phyloP scores from a whole-genome alignment of 1,140 invertebrate species.

The Capitella teleta region DNA sequence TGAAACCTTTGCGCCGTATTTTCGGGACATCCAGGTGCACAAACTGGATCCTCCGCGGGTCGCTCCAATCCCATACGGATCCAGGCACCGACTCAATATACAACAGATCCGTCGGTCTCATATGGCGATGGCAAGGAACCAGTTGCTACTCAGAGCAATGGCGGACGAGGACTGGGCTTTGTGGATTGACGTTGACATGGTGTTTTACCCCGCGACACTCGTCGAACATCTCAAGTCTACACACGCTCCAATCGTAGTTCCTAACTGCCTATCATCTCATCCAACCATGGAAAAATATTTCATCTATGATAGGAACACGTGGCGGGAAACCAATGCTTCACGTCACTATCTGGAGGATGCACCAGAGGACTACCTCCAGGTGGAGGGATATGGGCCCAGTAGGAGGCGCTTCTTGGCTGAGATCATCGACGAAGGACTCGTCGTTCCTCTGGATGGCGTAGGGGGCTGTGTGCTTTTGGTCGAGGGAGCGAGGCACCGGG shows the following conservation, averaged over 20 bases:
- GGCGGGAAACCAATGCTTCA: slow-evolving; percentile 29
- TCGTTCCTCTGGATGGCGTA: slow-evolving; percentile 32
- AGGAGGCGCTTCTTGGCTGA: slow-evolving; percentile 25
- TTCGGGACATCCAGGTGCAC: not conserved
- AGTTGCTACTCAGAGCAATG: slow-evolving; percentile 18
- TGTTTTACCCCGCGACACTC: slow-evolving; percentile 20
- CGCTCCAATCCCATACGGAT: slow-evolving; percentile 10
- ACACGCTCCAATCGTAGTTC: slow-evolving; percentile 22
- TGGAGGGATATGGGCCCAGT: slow-evolving; percentile 30
- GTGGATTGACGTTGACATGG: slow-evolving; percentile 33
- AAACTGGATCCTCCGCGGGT: not conserved
- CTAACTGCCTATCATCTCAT: slow-evolving; percentile 20
- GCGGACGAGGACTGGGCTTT: slow-evolving; percentile 23
- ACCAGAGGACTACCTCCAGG: slow-evolving; percentile 16
- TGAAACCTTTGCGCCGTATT: not conserved
- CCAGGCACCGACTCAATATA: slow-evolving; percentile 16
- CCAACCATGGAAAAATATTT: slow-evolving; percentile 13
- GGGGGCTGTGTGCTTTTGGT: slow-evolving; percentile 31
- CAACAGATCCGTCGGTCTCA: slow-evolving; percentile 24
- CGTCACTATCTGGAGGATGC: slow-evolving; percentile 17
- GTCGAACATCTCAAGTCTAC: slow-evolving; percentile 27
- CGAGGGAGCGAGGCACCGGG: slow-evolving; percentile 20
- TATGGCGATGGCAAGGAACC: slow-evolving; percentile 27
- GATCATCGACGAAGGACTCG: slow-evolving; percentile 23
- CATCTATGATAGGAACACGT: slow-evolving; percentile 33